Conservation (phyloP, 2,888 invertebrate species). For the Hyposoter dolosus region DNA sequence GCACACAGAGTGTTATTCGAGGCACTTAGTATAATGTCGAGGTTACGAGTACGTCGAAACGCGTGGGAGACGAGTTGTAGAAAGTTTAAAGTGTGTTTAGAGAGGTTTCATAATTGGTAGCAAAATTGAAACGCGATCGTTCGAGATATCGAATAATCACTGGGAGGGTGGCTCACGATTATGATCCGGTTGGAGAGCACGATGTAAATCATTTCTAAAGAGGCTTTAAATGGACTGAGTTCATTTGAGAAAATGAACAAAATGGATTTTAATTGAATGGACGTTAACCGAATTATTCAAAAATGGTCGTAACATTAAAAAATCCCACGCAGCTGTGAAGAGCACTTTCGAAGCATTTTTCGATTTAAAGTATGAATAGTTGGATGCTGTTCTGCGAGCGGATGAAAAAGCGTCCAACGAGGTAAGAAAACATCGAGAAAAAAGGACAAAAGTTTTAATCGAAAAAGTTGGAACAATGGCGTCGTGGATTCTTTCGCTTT, state of each 20-base stretch:
- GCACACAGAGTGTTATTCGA: neutral
- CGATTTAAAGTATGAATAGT: neutral
- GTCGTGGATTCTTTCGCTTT: constrained; percentile 62
- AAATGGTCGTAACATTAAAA: neutral
- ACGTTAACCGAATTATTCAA: neutral
- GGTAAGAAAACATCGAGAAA: constrained; percentile 51
- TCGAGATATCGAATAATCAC: neutral
- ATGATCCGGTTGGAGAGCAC: neutral
- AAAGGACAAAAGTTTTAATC: constrained; percentile 79
- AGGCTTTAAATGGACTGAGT: neutral
- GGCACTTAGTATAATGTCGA: constrained; percentile 42
- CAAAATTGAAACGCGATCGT: constrained; percentile 27
- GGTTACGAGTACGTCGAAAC: constrained; percentile 46
- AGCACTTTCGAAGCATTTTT: neutral
- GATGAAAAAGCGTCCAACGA: constrained; percentile 28
- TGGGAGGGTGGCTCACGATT: neutral
- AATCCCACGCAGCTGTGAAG: neutral
- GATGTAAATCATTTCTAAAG: neutral
- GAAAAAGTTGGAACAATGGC: constrained; percentile 81
- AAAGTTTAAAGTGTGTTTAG: constrained; percentile 50
- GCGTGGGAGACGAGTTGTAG: constrained; percentile 16
- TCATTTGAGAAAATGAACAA: neutral
- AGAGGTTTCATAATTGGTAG: constrained; percentile 19
- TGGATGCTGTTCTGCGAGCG: neutral
- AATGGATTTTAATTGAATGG: neutral